These are phyloP conservation scores for Homarus americanus DNA, from an alignment of 1,140 invertebrate genomes.

Conservation along the genomic window DNA sequence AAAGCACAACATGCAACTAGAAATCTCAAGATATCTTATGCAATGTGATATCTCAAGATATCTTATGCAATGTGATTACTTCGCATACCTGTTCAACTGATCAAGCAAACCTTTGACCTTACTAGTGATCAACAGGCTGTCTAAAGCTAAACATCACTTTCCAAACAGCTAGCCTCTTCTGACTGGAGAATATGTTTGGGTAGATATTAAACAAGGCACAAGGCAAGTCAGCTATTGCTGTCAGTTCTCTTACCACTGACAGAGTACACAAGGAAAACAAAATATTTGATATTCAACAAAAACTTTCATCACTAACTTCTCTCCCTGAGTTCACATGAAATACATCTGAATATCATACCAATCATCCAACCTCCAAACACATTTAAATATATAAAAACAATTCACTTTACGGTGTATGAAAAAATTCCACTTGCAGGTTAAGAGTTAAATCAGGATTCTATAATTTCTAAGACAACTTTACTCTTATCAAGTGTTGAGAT, in stretches of 20 bases:
- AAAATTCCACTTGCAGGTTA: not conserved
- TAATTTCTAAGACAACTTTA: not conserved
- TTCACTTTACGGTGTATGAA: too few relatives aligned
- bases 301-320: not conserved
- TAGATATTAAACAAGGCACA: not conserved
- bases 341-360: not conserved
- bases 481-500: not conserved
- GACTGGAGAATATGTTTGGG: not conserved
- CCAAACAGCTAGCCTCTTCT: not conserved
- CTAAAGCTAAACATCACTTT: not conserved
- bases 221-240: slow-evolving; percentile 2
- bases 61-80: not conserved
- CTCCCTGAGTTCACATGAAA: not conserved
- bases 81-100: too few relatives aligned
- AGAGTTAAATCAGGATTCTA: not conserved
- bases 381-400: not conserved
- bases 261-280: not conserved
- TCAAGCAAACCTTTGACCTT: not conserved
- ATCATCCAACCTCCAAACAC: not conserved
- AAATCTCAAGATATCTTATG: not conserved
- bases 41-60: not conserved
- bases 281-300: not conserved
- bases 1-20: not conserved
- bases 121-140: not conserved
- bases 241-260: not conserved